A percentile compares a stretch with the other conserved stretches of the same genome.
Conservation (phyloP, 2,888 invertebrate species). For the Cyclophora punctaria region DNA sequence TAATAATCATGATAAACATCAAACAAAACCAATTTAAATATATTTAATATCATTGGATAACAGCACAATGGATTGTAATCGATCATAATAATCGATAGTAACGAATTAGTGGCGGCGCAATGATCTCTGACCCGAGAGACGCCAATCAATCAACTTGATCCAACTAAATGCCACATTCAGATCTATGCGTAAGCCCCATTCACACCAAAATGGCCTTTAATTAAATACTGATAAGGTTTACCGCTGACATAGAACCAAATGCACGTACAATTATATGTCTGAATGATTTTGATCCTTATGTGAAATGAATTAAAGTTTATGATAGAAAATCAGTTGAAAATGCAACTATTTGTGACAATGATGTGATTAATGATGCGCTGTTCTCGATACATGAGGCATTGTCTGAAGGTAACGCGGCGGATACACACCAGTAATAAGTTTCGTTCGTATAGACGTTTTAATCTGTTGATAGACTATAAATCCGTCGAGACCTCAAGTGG, state of each 20-base stretch:
- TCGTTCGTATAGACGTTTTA: conserved; percentile 18
- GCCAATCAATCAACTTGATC: conserved; percentile 66
- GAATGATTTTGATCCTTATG: no score
- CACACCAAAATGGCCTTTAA: conserved; percentile 17
- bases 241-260: no score
- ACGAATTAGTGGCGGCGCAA: conserved; percentile 49
- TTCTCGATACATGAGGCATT: conserved; percentile 47
- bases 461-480: conserved; percentile 30
- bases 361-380: conserved; percentile 58
- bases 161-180: conserved; percentile 48
- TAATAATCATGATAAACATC: neutral
- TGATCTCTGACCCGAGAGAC: conserved; percentile 56
- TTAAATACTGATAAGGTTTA: conserved; percentile 8
- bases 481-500: conserved; percentile 27
- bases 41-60: conserved; percentile 1
- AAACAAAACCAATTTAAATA: conserved; percentile 3
- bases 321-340: conserved; percentile 14
- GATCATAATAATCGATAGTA: conserved; percentile 48
- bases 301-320: conserved; percentile 20
- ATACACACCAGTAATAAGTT: conserved; percentile 6
- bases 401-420: conserved; percentile 52
- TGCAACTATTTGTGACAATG: conserved; percentile 42
- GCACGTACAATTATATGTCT: neutral
- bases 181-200: conserved; percentile 14
- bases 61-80: conserved; percentile 23